phyloP scores from a whole-genome alignment of 2,113 vertebrate genomes.

The Forbesichthys agassizii region DNA sequence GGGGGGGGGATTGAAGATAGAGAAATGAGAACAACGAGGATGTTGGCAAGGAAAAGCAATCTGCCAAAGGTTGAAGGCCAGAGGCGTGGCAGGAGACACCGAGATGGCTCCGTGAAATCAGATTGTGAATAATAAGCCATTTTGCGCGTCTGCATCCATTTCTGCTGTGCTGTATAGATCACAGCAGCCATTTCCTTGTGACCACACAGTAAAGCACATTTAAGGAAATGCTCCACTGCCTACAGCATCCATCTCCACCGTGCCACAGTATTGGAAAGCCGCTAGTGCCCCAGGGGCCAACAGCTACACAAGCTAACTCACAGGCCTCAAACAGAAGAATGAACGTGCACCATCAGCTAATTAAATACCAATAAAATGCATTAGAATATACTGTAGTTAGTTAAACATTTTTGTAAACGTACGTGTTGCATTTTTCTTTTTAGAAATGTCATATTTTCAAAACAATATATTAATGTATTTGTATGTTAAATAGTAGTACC shows the following conservation, averaged over 20 bases:
- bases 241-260: slow-evolving; percentile 36
- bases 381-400: no score
- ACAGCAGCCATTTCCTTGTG: slow-evolving; percentile 39
- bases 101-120: slow-evolving; percentile 38
- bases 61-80: slow-evolving; percentile 21
- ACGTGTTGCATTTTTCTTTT: no score
- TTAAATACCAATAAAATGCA: slow-evolving; percentile 4
- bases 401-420: no score
- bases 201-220: slow-evolving; percentile 41
- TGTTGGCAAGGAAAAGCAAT: slow-evolving; percentile 33
- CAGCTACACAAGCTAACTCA: slow-evolving; percentile 20
- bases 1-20: background rate
- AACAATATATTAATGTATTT: no score
- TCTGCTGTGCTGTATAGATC: slow-evolving; percentile 40
- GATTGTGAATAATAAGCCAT: slow-evolving; percentile 47
- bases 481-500: no score
- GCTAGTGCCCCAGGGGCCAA: slow-evolving; percentile 14
- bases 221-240: slow-evolving; percentile 39
- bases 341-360: slow-evolving; percentile 14
- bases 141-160: slow-evolving; percentile 45
- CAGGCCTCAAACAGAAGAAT: slow-evolving; percentile 15
- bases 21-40: slow-evolving; percentile 20
- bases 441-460: no score
- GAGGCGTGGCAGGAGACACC: slow-evolving; percentile 13
- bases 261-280: background rate